Base-by-base conservation (phyloP, 2,888 invertebrate species). In the Drosophila greeni region DNA sequence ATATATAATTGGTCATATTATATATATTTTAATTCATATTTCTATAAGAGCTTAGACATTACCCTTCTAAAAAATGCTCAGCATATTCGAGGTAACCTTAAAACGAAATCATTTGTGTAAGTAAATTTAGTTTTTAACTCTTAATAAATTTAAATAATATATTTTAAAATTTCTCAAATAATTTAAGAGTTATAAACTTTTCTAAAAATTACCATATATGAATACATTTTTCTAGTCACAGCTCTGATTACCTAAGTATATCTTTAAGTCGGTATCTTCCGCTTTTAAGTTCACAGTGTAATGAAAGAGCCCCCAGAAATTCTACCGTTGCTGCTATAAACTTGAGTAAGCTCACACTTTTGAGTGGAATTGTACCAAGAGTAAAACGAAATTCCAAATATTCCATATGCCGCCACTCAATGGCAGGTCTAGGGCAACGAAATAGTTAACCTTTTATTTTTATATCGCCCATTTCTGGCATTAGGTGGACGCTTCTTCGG, bases 361-460 rank as follows among this genome's bases (percentile, higher is more conserved):
- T 31, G 31, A 59, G 61, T 45, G 43, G n/a, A 59, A 37, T 37
- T 31, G 20, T 47, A 14, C 14, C 20, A 14, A 12, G 18, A 60
- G 43, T 31, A 37, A 60, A 18, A 39, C 6, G 9, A n/a, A 39
- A 20, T 26, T 20, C 20, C 39, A 20, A 26, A 26, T 40, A 34
- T 36, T 23, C 23, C 34, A 23, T 24, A 26, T 18, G 2, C n/a
- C n/a, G 8, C n/a, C 9, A 26, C 3, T 45, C n/a, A 24, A 39
- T 31, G 26, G 37, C 65, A 39, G 16, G 52, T 49, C 40, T 51
- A 48, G 40, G 34, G 36, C 34, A 66, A 18, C 40, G 34, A 42
- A 23, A 43, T 57, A 39, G 20, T 68, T 58, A 49, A 56, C 56
- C 57, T 67, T 49, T 66, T 34, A 8, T 29, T 47, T 40, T 40